Conservation (phyloP, 2,113 vertebrate genomes). For the Misgurnus mizolepis region DNA sequence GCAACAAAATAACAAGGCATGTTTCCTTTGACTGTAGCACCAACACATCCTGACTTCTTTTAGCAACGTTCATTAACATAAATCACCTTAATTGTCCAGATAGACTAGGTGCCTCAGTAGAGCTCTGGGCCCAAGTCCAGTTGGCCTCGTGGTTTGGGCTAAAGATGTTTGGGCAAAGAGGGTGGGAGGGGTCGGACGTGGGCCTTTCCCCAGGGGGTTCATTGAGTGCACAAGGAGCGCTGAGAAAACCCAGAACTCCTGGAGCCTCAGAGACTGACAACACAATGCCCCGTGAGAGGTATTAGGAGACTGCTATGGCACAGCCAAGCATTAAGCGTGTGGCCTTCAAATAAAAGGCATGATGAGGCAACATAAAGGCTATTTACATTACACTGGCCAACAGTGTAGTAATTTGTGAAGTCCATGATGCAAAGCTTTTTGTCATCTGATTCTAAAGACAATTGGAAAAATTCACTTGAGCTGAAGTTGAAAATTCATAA, state of each 20-base stretch:
- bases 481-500: conserved; percentile 70
- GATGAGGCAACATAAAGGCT: conserved; percentile 69
- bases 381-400: conserved; percentile 74
- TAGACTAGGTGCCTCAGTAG: conserved; percentile 62
- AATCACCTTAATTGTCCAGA: conserved; percentile 41
- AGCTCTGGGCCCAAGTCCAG: conserved; percentile 69
- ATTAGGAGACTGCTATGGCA: conserved; percentile 65
- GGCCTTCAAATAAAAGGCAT: conserved; percentile 68
- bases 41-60: neutral
- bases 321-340: conserved; percentile 66
- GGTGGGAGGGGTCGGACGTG: conserved; percentile 47
- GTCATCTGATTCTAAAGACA: conserved; percentile 28
- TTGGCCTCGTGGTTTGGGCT: conserved; percentile 65
- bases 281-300: conserved; percentile 71
- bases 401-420: conserved; percentile 28
- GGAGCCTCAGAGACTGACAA: conserved; percentile 72
- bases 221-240: conserved; percentile 67
- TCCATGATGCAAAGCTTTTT: conserved; percentile 27
- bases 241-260: conserved; percentile 60
- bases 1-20: neutral
- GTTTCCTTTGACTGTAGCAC: conserved; percentile 28
- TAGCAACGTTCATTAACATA: conserved; percentile 37
- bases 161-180: conserved; percentile 42
- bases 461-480: conserved; percentile 53
- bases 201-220: conserved; percentile 70